Evolutionary conservation across 2,113 vertebrate species (phyloP).

Genomic region (Cnemophilus loriae): DNA sequence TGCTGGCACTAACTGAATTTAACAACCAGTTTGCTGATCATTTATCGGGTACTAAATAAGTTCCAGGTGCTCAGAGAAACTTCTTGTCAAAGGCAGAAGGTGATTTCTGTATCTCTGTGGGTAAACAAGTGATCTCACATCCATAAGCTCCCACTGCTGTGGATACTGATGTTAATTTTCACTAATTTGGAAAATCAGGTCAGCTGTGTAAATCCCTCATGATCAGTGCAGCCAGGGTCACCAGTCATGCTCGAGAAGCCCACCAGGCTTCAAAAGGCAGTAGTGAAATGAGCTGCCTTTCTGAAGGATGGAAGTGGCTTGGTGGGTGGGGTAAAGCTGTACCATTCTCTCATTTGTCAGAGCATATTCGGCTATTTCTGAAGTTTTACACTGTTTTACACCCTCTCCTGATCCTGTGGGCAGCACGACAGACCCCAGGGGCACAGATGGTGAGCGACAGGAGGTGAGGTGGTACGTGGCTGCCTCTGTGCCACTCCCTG

Average conservation of each 20-base stretch:
- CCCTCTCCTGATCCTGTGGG: background rate
- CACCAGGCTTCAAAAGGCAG: background rate
- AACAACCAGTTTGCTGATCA: background rate
- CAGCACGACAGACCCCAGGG: background rate
- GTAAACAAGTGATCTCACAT: background rate
- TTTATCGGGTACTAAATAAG: background rate
- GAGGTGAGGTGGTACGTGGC: background rate
- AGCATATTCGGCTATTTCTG: background rate
- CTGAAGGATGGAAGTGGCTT: background rate
- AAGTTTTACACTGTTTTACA: background rate
- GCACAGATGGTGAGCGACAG: fast-evolving
- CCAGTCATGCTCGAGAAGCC: background rate
- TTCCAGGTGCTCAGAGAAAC: background rate
- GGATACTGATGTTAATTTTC: background rate
- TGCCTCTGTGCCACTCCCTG: background rate
- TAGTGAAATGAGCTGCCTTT: background rate
- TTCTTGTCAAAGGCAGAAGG: background rate
- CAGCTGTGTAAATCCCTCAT: background rate
- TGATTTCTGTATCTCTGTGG: background rate
- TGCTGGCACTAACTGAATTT: background rate
- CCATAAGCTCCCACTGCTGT: background rate
- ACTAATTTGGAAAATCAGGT: background rate
- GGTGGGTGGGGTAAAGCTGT: background rate
- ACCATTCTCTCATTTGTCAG: background rate
- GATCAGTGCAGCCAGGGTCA: background rate